Conservation (phyloP, 2,888 invertebrate genomes). For the Lasioglossum zephyrum region DNA sequence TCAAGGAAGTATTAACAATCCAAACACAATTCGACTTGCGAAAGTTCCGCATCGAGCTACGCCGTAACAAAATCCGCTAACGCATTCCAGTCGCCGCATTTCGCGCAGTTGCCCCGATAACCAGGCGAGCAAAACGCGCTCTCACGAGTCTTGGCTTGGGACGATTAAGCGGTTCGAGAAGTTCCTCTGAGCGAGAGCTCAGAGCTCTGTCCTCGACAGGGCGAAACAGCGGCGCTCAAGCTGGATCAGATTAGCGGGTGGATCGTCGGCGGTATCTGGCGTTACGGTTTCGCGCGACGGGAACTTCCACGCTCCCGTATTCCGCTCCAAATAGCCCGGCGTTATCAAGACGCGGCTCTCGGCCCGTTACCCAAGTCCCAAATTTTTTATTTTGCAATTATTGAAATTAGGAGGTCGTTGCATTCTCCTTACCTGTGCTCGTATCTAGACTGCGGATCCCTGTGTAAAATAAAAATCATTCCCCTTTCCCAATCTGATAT, state of each 20-base stretch:
- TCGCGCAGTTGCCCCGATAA: background rate
- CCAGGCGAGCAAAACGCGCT: slow-evolving; percentile 6
- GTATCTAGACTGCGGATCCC: background rate
- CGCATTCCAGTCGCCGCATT: background rate
- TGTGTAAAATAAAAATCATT: background rate
- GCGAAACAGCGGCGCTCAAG: slow-evolving; percentile 20
- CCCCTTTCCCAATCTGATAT: background rate
- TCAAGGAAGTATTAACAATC: background rate
- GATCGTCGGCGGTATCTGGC: slow-evolving; percentile 26
- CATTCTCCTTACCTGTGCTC: background rate
- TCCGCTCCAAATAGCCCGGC: slow-evolving; percentile 35
- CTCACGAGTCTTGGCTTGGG: background rate
- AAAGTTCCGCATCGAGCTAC: background rate
- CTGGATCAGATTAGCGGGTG: slow-evolving; percentile 37
- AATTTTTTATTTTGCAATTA: background rate
- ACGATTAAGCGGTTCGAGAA: slow-evolving; percentile 7
- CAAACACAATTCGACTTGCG: slow-evolving; percentile 12
- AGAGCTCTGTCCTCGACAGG: background rate
- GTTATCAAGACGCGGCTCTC: slow-evolving; percentile 64
- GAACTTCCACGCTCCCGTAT: slow-evolving; percentile 10
- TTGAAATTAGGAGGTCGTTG: background rate
- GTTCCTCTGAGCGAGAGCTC: background rate
- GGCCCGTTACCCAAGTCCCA: slow-evolving; percentile 65
- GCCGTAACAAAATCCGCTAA: background rate
- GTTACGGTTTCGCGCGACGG: slow-evolving; percentile 32